Base-by-base conservation (phyloP, 2,888 invertebrate genomes). In the Caenorhabditis macrosperma region DNA sequence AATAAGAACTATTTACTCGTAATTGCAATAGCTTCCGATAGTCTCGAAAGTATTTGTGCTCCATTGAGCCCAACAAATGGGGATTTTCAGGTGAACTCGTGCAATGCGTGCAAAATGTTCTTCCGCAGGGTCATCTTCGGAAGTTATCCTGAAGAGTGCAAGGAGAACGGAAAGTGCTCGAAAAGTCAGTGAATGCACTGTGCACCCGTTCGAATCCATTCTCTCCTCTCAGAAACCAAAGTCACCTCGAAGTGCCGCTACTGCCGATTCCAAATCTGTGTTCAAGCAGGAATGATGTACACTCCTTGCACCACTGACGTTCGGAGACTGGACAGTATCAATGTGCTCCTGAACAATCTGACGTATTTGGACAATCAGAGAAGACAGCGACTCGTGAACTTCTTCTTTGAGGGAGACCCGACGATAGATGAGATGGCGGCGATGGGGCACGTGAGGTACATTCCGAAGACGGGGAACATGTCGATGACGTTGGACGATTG, bases 181-280 rank as follows among this genome's bases (percentile, higher is more conserved):
- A 41, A 28, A 28, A 24, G 17, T 61, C 20, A 48, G 61, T 61
- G 15, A 35, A n/a, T n/a, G n/a, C n/a, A n/a, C n/a, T n/a, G n/a
- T n/a, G 1, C 35, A 38, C 9, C 15, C 15, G 9, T 12, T 9
- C 12, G 15, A 38, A 38, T 12, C 38, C 38, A 12, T 33, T 33
- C 9, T 33, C 33, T 4, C 17, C 9, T 20, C 33, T 33, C 55
- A 30, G 17, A 55, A 55, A 26, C 55, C 17, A 33, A 30, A 33
- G 30, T 33, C 4, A n/a, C 20, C 15, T 28, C 20, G 48, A 38
- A 46, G 0, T 61, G 61, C 15, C 61, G 28, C 4, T 61, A 48
- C 15, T 61, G 61, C 48, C 61, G 61, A 0, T 61, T 61, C 33
- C 44, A 61, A 28, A 48, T 48, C 7, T 61, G 61, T n/a, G 26